phyloP scores from a whole-genome alignment of 37 sponge, comb jelly and placozoan genomes.

The Spongilla lacustris region DNA sequence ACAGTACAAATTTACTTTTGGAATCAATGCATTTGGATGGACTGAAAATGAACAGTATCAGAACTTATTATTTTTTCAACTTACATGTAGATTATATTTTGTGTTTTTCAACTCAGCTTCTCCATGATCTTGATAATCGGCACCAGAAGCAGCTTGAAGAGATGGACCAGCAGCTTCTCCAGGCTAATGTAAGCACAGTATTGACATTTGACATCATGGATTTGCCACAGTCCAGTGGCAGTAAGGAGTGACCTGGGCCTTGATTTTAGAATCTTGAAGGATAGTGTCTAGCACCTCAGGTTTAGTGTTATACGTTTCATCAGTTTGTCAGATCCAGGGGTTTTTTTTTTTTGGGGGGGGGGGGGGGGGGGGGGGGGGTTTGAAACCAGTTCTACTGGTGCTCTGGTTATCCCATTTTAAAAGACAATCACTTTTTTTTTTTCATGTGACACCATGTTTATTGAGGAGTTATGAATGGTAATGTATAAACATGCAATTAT shows the following conservation, averaged over 20 bases:
- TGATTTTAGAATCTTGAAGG: not conserved
- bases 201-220: not conserved
- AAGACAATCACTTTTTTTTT: no score
- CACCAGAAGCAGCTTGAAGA: constrained; percentile 83
- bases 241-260: not conserved
- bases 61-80: not conserved
- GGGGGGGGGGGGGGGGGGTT: not conserved
- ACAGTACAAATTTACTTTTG: not conserved
- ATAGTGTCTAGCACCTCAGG: not conserved
- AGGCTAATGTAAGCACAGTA: constrained; percentile 73
- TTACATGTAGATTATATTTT: constrained; percentile 2
- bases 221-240: not conserved
- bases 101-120: constrained; percentile 42
- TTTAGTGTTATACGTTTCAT: constrained; percentile 4
- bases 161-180: constrained; percentile 79
- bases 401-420: no score
- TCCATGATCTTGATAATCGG: constrained; percentile 80
- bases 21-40: not conserved
- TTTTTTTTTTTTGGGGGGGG: no score
- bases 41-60: not conserved
- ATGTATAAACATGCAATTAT: no score
- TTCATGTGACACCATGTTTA: no score
- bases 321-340: no score
- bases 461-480: no score
- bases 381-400: no score